Conservation (phyloP, 2,113 vertebrate genomes). For the Pseudorectes ferrugineus region DNA sequence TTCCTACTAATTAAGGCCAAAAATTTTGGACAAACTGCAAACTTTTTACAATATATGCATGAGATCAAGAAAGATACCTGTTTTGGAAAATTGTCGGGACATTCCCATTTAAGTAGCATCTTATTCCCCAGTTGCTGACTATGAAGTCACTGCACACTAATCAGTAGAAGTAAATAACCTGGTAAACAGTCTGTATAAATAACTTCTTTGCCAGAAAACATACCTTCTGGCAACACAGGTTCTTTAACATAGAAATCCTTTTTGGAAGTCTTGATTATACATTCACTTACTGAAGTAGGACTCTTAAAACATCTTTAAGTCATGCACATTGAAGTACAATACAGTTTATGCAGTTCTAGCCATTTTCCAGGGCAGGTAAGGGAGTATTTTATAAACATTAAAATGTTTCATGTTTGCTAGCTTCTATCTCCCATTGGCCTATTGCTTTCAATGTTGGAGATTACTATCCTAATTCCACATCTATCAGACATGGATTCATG, state of each 20-base stretch:
- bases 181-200: background rate
- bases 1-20: background rate
- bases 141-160: background rate
- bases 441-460: background rate
- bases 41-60: background rate
- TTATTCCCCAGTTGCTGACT: background rate
- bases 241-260: background rate
- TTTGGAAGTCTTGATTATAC: background rate
- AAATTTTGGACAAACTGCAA: background rate
- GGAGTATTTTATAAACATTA: background rate
- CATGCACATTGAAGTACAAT: background rate
- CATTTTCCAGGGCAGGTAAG: background rate
- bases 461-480: background rate
- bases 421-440: background rate
- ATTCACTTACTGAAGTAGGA: background rate
- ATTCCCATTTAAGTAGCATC: background rate
- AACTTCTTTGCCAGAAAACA: background rate
- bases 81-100: background rate
- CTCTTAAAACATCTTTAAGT: background rate
- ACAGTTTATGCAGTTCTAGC: background rate
- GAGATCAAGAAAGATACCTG: background rate
- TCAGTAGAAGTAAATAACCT: background rate
- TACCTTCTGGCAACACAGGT: background rate
- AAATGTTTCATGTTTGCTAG: background rate
- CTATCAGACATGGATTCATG: background rate